Base-by-base conservation (phyloP, 2,888 invertebrate genomes). In the Epirrita christyi region DNA sequence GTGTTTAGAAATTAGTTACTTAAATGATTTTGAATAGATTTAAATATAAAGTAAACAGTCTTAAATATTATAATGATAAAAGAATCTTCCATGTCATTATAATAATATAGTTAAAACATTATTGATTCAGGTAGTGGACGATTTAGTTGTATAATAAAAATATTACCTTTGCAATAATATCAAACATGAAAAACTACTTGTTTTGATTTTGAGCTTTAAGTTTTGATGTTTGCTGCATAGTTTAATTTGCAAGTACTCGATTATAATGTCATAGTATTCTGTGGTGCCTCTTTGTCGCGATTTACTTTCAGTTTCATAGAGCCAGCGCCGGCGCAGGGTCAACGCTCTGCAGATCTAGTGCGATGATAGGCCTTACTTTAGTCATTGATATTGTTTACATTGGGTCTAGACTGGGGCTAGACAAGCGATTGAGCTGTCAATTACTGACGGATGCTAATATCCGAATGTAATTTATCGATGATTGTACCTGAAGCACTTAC, bases 251-350 rank as follows among this genome's bases (percentile, higher is more conserved):
- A 32, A 32, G 32, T 32, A 32, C 6, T 5, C 7, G 3, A 8
- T 32, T 2, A 27, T 13, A 14, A 51, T 8, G 10, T 2, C 29
- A n/a, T n/a, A n/a, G 36, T 36, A 36, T 36, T 27, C 13, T 40
- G 32, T 32, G 53, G 45, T 13, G 45, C 38, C 44, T 64, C 71
- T 77, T 73, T 80, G 79, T 78, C 69, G 70, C 73, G 48, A 67
- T 72, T 66, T 66, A 80, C 83, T 84, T 81, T 84, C 81, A 66
- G 63, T 84, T 81, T 81, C 83, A 49, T 65, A 58, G 70, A 73
- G 65, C 69, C 59, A 59, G 68, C 67, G 69, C 69, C 58, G 61
- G 68, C 67, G 69, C 70, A 63, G 75, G 73, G 76, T 78, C 82
- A 76, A 76, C 56, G 78, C 56, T 60, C 82, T 63, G 61, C 56